Percentiles rank a stretch among this genome's conserved stretches.
These are phyloP conservation scores for Neolamprologus brichardi DNA, from an alignment of 2,113 vertebrate species.

Conservation along the genomic window DNA sequence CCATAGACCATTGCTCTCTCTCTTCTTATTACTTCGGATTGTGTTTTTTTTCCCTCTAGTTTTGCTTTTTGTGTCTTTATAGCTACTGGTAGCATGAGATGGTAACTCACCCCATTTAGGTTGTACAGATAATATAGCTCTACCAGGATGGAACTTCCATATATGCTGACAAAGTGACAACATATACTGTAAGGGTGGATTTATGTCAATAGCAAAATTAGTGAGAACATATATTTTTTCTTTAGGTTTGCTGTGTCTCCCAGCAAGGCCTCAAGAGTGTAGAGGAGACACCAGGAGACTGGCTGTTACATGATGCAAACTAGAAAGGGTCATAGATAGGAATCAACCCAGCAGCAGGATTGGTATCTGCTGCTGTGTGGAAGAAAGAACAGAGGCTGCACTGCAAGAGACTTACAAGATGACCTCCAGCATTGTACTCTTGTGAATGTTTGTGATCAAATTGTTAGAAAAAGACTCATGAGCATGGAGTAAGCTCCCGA, in stretches of 20 bases:
- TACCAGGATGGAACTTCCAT: background rate
- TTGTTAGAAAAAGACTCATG: background rate
- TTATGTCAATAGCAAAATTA: background rate
- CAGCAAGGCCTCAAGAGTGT: background rate
- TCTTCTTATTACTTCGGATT: background rate
- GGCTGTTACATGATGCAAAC: background rate
- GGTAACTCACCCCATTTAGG: background rate
- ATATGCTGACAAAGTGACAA: background rate
- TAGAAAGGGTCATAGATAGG: background rate
- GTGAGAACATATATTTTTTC: background rate
- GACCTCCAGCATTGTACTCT: background rate
- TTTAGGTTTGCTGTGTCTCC: background rate
- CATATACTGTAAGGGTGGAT: background rate
- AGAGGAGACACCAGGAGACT: background rate
- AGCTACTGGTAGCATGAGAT: background rate
- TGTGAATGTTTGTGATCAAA: background rate
- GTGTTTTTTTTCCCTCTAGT: background rate
- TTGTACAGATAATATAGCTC: background rate
- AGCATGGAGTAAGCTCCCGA: background rate
- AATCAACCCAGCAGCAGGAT: background rate
- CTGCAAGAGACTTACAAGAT: background rate
- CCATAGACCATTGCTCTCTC: background rate
- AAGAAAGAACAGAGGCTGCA: background rate
- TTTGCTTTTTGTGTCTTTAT: background rate
- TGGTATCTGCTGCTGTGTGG: background rate